phyloP scores from a whole-genome alignment of 2,113 vertebrate genomes.

The Eublepharis macularius region DNA sequence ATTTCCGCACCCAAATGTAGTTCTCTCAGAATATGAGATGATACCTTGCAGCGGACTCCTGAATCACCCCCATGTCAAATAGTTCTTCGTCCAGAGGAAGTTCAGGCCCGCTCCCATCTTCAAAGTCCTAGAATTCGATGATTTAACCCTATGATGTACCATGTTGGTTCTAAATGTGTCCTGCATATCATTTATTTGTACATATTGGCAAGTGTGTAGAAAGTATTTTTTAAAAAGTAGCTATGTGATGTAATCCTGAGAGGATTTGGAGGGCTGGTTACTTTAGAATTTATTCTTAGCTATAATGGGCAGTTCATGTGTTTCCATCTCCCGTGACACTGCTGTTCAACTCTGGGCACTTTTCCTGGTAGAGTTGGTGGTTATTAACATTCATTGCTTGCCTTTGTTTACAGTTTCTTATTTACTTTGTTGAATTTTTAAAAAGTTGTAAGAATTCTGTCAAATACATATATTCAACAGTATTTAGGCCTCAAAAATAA shows the following conservation, averaged over 20 bases:
- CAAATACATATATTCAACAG: constrained; percentile 75
- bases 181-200: rapidly evolving
- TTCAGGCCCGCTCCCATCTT: background rate
- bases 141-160: background rate
- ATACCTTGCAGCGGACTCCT: background rate
- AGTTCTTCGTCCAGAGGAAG: background rate
- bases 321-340: constrained; percentile 18
- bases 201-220: background rate
- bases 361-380: constrained; percentile 44
- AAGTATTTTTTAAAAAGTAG: background rate
- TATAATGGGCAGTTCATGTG: background rate
- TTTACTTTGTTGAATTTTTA: constrained; percentile 79
- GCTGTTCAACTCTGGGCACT: constrained; percentile 33
- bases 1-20: background rate
- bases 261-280: background rate
- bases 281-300: background rate
- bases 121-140: background rate
- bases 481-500: constrained; percentile 82
- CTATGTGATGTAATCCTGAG: background rate
- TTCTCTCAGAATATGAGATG: background rate
- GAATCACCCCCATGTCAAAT: background rate
- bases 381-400: constrained; percentile 68
- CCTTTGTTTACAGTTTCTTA: constrained; percentile 71
- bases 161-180: background rate
- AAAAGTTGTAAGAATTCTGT: constrained; percentile 77